A percentile compares a stretch with the other conserved stretches of the same genome.
phyloP scores from a whole-genome alignment of 2,888 invertebrate genomes.

The Crocallis elinguaria region DNA sequence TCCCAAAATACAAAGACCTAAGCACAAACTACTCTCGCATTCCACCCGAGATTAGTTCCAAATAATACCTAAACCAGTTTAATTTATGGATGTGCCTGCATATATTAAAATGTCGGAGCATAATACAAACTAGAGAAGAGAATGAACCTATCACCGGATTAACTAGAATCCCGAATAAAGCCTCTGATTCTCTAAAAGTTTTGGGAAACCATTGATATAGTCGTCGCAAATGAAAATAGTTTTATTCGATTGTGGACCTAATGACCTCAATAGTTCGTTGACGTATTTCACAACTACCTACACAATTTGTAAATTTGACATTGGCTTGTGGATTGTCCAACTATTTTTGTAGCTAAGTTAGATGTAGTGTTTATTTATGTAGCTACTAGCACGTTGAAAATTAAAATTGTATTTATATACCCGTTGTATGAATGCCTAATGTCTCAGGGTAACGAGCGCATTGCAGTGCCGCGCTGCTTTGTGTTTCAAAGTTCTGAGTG shows the following conservation, averaged over 20 bases:
- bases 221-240: constrained; percentile 16
- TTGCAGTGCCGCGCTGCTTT: too few species aligned
- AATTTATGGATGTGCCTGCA: constrained; percentile 48
- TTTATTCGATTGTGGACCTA: not conserved
- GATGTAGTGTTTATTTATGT: too few species aligned
- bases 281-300: too few species aligned
- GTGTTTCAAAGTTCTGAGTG: too few species aligned
- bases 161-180: constrained; percentile 28
- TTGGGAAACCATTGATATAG: constrained; percentile 24
- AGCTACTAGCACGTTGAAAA: too few species aligned
- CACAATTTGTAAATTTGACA: too few species aligned
- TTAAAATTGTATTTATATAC: too few species aligned
- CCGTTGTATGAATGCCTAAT: too few species aligned
- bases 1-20: constrained; percentile 2
- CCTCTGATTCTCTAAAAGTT: constrained; percentile 29
- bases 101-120: constrained; percentile 51
- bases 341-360: too few species aligned
- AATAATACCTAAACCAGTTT: constrained; percentile 33
- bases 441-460: too few species aligned
- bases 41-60: constrained; percentile 34
- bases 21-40: constrained; percentile 5
- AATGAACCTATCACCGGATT: constrained; percentile 53
- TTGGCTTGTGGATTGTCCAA: too few species aligned
- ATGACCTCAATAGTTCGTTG: too few species aligned
- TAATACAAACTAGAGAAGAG: constrained; percentile 46